These are phyloP conservation scores for Liparis tanakae DNA, from an alignment of 2,797 vertebrate genomes.

Conservation along the genomic window DNA sequence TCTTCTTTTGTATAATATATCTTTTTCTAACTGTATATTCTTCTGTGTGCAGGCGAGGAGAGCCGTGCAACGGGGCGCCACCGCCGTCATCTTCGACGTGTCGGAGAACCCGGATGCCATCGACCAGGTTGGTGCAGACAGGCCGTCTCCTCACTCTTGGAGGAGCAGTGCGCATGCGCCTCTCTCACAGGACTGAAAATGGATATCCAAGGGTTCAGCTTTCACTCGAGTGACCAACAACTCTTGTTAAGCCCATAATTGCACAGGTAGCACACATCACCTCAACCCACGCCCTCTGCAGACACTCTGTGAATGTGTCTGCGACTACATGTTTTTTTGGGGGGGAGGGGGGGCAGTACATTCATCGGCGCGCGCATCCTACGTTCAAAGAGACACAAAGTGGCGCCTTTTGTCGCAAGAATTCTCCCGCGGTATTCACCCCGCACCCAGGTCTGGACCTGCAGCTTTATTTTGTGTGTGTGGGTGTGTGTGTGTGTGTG, in stretches of 20 bases:
- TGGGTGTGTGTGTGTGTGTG: no score
- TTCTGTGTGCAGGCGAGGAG: constrained; percentile 90
- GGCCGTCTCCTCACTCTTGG: no score
- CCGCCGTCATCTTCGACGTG: constrained; percentile 98
- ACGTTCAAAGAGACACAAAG: constrained; percentile 45
- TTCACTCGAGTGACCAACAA: constrained; percentile 69
- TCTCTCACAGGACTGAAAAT: constrained; percentile 56
- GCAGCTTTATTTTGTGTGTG: constrained; percentile 45
- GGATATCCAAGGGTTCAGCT: constrained; percentile 62
- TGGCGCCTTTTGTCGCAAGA: constrained; percentile 73
- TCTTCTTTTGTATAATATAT: not conserved
- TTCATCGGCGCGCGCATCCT: constrained; percentile 23
- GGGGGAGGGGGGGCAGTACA: constrained; percentile 21
- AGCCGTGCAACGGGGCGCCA: constrained; percentile 96
- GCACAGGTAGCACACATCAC: constrained; percentile 72
- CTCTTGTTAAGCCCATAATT: constrained; percentile 73
- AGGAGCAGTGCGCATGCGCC: constrained; percentile 17
- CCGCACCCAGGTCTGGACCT: constrained; percentile 79
- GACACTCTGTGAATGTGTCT: constrained; percentile 47
- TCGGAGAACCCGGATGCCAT: constrained; percentile 99
- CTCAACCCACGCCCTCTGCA: constrained; percentile 42
- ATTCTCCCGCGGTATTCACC: constrained; percentile 78
- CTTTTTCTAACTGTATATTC: constrained; percentile 8
- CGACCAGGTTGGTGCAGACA: constrained; percentile 85
- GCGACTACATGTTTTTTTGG: constrained; percentile 17